Evolutionary conservation across 2,888 invertebrate species (phyloP).

Genomic region (Elegia similella): DNA sequence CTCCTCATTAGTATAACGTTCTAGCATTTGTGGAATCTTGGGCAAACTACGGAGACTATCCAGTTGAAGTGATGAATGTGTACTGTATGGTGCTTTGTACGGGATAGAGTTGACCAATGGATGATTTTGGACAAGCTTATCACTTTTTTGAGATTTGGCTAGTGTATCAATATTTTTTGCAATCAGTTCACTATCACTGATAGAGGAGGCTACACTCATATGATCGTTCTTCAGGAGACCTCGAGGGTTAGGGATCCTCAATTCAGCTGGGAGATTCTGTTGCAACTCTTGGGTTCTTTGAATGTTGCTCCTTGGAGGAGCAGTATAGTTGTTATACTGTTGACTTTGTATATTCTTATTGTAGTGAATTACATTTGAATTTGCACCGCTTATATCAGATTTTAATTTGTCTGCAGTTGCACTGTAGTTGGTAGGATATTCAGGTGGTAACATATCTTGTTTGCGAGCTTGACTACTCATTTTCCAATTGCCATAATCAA

Average conservation of each 20-base stretch:
- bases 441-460: constrained; percentile 61
- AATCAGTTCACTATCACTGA: constrained; percentile 46
- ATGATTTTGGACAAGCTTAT: constrained; percentile 63
- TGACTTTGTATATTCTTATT: constrained; percentile 65
- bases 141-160: constrained; percentile 60
- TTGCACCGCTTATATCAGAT: constrained; percentile 44
- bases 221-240: constrained; percentile 58
- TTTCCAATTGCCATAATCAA: constrained; percentile 74
- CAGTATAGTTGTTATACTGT: constrained; percentile 58
- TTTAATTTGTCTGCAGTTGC: constrained; percentile 58
- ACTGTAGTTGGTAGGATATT: constrained; percentile 61
- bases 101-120: constrained; percentile 60
- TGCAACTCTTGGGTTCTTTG: constrained; percentile 60
- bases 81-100: constrained; percentile 65
- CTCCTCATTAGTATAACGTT: constrained; percentile 80
- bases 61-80: constrained; percentile 65
- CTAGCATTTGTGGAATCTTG: constrained; percentile 83
- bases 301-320: constrained; percentile 45
- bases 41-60: constrained; percentile 80
- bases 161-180: constrained; percentile 55
- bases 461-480: constrained; percentile 60
- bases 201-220: constrained; percentile 41
- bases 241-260: constrained; percentile 71
- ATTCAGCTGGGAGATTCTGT: constrained; percentile 59
- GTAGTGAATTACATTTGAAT: constrained; percentile 52